These are phyloP conservation scores for Mimachlamys varia DNA, from an alignment of 2,888 invertebrate genomes.

Conservation along the genomic window DNA sequence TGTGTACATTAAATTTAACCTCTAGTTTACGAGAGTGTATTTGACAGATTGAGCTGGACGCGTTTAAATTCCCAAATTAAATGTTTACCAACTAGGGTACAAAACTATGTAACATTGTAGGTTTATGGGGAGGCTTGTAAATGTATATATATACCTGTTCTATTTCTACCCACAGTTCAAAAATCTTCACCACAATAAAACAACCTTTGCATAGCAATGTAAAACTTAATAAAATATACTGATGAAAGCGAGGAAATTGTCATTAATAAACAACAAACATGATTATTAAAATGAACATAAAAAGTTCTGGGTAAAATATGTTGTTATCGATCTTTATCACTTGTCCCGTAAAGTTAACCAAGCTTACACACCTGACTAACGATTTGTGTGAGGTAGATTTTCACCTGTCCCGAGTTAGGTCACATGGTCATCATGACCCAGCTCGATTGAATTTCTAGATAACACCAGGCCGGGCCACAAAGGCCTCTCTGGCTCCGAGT, in stretches of 20 bases:
- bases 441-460: slow-evolving; percentile 17
- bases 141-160: no score
- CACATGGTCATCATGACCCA: slow-evolving; percentile 28
- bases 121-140: no score
- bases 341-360: background rate
- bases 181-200: background rate
- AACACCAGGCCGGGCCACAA: background rate
- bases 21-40: no score
- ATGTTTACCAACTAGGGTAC: background rate
- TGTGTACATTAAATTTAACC: no score
- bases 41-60: background rate
- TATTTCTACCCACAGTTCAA: no score
- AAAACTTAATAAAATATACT: background rate
- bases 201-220: background rate
- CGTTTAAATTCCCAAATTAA: background rate
- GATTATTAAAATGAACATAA: background rate
- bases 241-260: background rate
- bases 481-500: background rate
- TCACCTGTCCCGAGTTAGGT: slow-evolving; percentile 30
- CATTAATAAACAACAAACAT: background rate
- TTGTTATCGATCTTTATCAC: background rate
- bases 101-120: no score
- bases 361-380: background rate
- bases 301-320: background rate
- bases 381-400: background rate